A percentile compares a stretch with the other conserved stretches of the same genome.
These are phyloP conservation scores for Mormoops blainvillei DNA, from an alignment of 2,113 vertebrate species.

Conservation along the genomic window DNA sequence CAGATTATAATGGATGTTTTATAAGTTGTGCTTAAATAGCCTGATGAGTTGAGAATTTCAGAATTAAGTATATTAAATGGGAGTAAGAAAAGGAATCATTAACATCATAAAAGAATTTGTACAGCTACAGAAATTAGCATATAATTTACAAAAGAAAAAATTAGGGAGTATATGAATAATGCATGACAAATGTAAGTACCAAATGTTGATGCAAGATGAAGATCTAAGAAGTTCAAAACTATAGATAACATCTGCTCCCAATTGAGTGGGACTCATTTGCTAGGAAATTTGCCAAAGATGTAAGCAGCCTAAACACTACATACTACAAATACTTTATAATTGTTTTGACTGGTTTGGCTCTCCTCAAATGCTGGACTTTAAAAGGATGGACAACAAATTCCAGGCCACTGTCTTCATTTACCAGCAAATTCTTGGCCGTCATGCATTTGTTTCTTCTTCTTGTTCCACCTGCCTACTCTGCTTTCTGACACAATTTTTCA, in stretches of 20 bases:
- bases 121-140: constrained; percentile 48
- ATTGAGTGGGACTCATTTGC: neutral
- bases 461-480: neutral
- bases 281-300: constrained; percentile 37
- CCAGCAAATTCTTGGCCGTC: neutral
- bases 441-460: neutral
- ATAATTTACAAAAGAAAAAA: constrained; percentile 47
- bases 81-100: neutral
- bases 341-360: constrained; percentile 1
- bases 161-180: neutral
- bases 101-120: constrained; percentile 63
- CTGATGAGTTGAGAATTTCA: constrained; percentile 36
- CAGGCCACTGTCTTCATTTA: neutral
- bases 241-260: constrained; percentile 44
- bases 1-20: constrained; percentile 32
- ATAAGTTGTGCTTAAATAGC: constrained; percentile 44
- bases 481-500: neutral
- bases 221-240: constrained; percentile 51
- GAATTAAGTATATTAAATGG: constrained; percentile 45
- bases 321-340: constrained; percentile 13
- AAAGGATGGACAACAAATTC: neutral
- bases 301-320: constrained; percentile 23
- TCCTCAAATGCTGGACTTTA: constrained; percentile 13
- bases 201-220: constrained; percentile 45
- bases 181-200: constrained; percentile 47